Percentiles rank a stretch among this genome's conserved stretches.
Conservation (phyloP, 2,888 invertebrate species). For the Drosophila kanekoi region DNA sequence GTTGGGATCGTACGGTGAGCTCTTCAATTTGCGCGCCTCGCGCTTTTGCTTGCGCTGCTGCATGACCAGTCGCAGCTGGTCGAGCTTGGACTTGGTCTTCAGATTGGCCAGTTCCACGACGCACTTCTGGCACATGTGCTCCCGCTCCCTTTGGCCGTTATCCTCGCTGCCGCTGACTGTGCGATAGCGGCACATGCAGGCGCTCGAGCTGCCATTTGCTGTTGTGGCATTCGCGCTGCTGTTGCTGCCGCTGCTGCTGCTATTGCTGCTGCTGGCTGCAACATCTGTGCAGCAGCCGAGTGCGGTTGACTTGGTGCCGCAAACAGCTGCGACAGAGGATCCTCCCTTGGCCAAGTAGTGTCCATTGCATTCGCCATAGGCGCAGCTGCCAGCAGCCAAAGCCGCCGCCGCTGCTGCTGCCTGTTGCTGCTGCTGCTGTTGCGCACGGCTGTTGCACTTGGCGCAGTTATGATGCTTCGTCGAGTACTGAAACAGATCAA, state of each 20-base stretch:
- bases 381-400: conserved; percentile 53
- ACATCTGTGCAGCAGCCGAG: conserved; percentile 34
- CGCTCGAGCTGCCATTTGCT: conserved; percentile 49
- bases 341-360: conserved; percentile 63
- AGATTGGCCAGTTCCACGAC: conserved; percentile 89
- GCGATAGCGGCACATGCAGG: conserved; percentile 80
- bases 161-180: conserved; percentile 51
- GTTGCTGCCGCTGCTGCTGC: conserved; percentile 27
- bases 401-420: conserved; percentile 48
- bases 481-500: conserved; percentile 62
- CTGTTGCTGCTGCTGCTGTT: conserved; percentile 35
- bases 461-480: conserved; percentile 76
- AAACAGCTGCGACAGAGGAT: neutral
- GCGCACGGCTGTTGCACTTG: conserved; percentile 73
- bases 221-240: conserved; percentile 26
- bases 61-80: conserved; percentile 94
- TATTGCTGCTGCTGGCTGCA: conserved; percentile 20
- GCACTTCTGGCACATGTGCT: conserved; percentile 85
- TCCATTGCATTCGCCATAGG: conserved; percentile 79
- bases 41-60: conserved; percentile 94
- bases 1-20: conserved; percentile 87
- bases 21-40: conserved; percentile 90
- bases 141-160: conserved; percentile 57
- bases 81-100: conserved; percentile 94
- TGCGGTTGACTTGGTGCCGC: conserved; percentile 12